Evolutionary conservation across 2,113 vertebrate species (phyloP), one percentile per base, ranked within the genome.

Genomic region (Manacus vitellinus): DNA sequence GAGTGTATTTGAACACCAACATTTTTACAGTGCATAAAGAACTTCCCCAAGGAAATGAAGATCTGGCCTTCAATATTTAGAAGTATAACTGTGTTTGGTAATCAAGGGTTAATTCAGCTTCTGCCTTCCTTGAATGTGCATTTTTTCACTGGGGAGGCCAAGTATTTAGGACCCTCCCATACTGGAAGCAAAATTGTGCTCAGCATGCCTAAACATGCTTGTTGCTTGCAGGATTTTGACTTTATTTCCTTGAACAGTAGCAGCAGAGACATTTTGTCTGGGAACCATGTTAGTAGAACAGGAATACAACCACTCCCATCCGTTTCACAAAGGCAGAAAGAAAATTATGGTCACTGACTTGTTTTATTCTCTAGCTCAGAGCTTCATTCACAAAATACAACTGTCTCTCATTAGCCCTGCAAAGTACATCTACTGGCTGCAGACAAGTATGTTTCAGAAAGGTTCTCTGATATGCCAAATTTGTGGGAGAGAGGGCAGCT

Each of bases 141-240:
- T 79, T 95, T 95, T 85, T 91, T 91, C 80, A 37, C 58, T 87
- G 92, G 83, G 89, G 74, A 93, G 92, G 88, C 91, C 70, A 90
- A 94, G 44, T 92, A 91, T 85, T 96, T 91, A 65, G 54, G 80
- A 47, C 86, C 56, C 91, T 92, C 95, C 96, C 92, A 95, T 76
- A 94, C 73, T 94, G 80, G 80, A 88, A 92, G 49, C 41, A 85
- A 91, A 94, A 94, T 92, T 72, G 62, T 84, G 80, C 61, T 81
- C 54, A 77, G 85, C 90, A 58, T 89, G 96, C 91, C 70, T 95
- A 91, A 88, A 89, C 94, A 82, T 66, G 95, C 59, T 94, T 96
- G 80, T 70, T 87, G 76, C 83, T 95, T 73, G 25, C 31, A 73
- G 76, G 5, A 6, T 72, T 96, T 94, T 58, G 67, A 58, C 55